Evolutionary conservation across 2,888 invertebrate genomes (phyloP).

Genomic region (Meiosimyza decipiens): DNA sequence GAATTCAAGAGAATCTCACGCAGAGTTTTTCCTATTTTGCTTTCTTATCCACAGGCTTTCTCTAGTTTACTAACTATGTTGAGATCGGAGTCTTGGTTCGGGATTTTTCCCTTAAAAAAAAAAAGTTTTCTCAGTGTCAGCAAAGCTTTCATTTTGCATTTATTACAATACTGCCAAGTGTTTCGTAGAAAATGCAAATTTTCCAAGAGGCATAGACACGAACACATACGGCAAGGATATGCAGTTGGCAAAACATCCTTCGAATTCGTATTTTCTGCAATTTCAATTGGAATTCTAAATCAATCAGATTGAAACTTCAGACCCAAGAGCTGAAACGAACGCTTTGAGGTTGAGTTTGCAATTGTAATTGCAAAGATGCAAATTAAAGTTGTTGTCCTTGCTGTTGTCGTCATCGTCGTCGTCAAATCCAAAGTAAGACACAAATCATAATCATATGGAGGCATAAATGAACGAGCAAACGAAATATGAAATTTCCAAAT

Average conservation of each 20-base stretch:
- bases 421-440: conserved; percentile 55
- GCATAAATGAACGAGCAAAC: conserved; percentile 15
- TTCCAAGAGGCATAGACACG: conserved; percentile 51
- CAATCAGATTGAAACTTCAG: conserved; percentile 60
- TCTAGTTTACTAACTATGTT: too few relatives aligned
- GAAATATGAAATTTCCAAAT: conserved; percentile 48
- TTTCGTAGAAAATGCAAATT: conserved; percentile 60
- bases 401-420: conserved; percentile 2
- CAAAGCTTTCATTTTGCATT: not conserved
- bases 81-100: too few relatives aligned
- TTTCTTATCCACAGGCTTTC: too few relatives aligned
- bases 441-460: conserved; percentile 58
- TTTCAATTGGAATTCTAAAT: conserved; percentile 66
- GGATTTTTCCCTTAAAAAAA: not conserved
- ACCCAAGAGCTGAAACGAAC: conserved; percentile 21
- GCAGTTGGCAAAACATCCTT: not conserved
- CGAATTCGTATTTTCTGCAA: conserved; percentile 61
- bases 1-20: too few relatives aligned
- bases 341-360: not conserved
- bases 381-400: conserved; percentile 2
- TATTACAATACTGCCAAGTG: conserved; percentile 41
- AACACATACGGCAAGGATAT: conserved; percentile 19
- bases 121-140: not conserved
- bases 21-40: too few relatives aligned
- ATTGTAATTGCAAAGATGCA: conserved; percentile 6